Evolutionary conservation across 2,113 vertebrate species (phyloP).

Genomic region (Phaethornis superciliosus): DNA sequence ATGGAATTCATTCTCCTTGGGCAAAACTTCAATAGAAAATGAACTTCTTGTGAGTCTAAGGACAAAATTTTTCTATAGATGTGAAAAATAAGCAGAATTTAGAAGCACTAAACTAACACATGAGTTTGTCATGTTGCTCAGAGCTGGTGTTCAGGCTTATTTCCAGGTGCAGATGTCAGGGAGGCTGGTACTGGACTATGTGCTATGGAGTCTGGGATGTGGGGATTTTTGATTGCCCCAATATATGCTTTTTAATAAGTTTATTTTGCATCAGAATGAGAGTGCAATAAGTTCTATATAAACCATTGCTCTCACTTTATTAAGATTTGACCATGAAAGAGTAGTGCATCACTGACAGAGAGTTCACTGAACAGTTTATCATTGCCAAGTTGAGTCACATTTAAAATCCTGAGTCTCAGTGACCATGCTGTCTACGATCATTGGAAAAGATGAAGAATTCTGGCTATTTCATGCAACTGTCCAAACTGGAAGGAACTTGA

Average conservation of each 20-base stretch:
- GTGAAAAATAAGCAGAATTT: neutral
- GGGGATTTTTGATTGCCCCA: neutral
- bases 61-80: neutral
- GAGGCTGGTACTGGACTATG: neutral
- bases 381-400: neutral
- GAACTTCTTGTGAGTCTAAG: neutral
- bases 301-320: neutral
- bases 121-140: neutral
- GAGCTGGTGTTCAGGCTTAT: neutral
- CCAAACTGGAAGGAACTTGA: neutral
- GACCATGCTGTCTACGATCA: neutral
- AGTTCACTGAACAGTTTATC: neutral
- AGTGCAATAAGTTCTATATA: neutral
- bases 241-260: neutral
- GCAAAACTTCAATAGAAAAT: neutral
- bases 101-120: neutral
- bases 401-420: neutral
- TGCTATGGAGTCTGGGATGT: rapidly evolving
- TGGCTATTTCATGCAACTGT: neutral
- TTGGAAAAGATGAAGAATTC: neutral
- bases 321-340: neutral
- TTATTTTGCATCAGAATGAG: neutral
- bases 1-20: neutral
- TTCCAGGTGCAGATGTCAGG: neutral
- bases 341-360: neutral